phyloP scores from a whole-genome alignment of 2,113 vertebrate genomes.

The Anas platyrhynchos region DNA sequence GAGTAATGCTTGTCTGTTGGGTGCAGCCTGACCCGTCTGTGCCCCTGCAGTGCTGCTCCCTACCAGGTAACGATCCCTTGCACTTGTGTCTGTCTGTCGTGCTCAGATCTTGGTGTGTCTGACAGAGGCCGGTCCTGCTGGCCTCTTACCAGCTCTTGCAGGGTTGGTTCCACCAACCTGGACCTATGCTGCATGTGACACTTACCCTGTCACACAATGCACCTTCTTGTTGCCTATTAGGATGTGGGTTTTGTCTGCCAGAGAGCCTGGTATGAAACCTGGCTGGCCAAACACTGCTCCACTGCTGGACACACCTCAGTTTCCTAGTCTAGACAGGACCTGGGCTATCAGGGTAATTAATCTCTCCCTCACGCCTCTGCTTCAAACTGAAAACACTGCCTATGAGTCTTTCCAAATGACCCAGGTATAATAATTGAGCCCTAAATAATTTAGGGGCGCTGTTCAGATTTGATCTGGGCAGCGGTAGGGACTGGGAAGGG shows the following conservation, averaged over 20 bases:
- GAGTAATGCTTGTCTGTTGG: background rate
- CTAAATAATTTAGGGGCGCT: slow-evolving; percentile 35
- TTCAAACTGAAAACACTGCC: background rate
- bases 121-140: background rate
- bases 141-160: background rate
- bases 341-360: background rate
- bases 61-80: background rate
- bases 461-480: slow-evolving; percentile 6
- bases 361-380: background rate
- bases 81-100: background rate
- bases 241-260: background rate
- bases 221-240: background rate
- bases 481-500: background rate
- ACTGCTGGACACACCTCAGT: background rate
- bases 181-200: background rate
- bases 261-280: background rate
- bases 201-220: background rate
- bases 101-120: background rate
- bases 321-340: slow-evolving; percentile 14
- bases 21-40: background rate
- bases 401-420: slow-evolving; percentile 30
- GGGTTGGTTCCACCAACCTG: background rate
- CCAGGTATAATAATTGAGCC: slow-evolving; percentile 39
- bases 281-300: background rate
- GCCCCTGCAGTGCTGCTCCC: background rate